Conservation (phyloP, 2,113 vertebrate species). For the Apistogramma diplotaenia region DNA sequence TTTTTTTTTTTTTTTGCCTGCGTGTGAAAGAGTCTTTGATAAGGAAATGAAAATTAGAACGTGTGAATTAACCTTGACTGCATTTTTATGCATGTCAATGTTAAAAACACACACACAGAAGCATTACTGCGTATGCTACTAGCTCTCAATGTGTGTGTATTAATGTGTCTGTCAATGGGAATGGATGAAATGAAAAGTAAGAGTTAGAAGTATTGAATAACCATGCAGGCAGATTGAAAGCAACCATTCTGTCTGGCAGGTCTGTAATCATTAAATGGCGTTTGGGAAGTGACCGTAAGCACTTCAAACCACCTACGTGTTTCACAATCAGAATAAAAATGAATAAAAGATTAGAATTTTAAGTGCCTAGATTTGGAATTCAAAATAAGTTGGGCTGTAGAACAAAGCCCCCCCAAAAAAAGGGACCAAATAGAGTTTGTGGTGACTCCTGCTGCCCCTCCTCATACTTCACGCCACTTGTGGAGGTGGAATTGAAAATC, state of each 20-base stretch:
- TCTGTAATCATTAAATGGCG: slow-evolving; percentile 47
- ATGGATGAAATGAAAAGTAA: neutral
- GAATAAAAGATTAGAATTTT: slow-evolving; percentile 65
- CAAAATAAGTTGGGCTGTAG: slow-evolving; percentile 21
- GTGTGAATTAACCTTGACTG: neutral
- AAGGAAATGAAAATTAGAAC: neutral
- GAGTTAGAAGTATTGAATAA: slow-evolving; percentile 36
- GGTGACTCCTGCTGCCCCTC: slow-evolving; percentile 12
- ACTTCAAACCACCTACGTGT: slow-evolving; percentile 54
- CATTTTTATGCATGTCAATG: neutral
- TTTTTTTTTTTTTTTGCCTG: neutral
- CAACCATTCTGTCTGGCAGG: slow-evolving; percentile 6
- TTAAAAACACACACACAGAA: neutral
- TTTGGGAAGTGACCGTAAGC: slow-evolving; percentile 53
- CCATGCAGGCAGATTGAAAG: slow-evolving; percentile 22
- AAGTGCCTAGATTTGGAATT: slow-evolving; percentile 55
- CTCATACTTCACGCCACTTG: slow-evolving; percentile 14
- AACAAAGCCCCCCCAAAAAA: slow-evolving; percentile 23
- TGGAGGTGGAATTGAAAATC: slow-evolving; percentile 53
- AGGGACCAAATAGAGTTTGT: slow-evolving; percentile 10
- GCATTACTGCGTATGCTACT: neutral
- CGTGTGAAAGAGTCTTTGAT: neutral
- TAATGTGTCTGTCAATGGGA: neutral
- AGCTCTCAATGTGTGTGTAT: neutral
- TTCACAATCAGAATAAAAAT: slow-evolving; percentile 52